A percentile compares a stretch with the other conserved stretches of the same genome.
phyloP scores from a whole-genome alignment of 2,888 invertebrate genomes.

The Gibbula magus region DNA sequence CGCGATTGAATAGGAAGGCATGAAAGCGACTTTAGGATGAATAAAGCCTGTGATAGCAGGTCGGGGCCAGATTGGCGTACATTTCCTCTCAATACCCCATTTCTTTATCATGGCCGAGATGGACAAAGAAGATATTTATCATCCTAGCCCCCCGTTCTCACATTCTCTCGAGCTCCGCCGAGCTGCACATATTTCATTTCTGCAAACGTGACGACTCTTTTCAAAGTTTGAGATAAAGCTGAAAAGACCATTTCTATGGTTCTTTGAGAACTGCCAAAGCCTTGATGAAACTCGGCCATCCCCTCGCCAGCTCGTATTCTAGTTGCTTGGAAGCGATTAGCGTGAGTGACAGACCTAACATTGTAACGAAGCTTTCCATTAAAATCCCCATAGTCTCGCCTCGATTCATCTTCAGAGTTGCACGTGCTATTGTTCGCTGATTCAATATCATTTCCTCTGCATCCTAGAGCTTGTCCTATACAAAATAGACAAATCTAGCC shows the following conservation, averaged over 20 bases:
- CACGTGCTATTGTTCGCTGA: slow-evolving; percentile 25
- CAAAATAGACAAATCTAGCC: slow-evolving; percentile 8
- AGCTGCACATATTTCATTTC: slow-evolving; percentile 30
- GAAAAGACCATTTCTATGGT: slow-evolving; percentile 27
- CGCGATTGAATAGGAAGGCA: slow-evolving; percentile 19
- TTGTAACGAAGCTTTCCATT: slow-evolving; percentile 25
- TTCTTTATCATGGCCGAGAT: slow-evolving; percentile 17
- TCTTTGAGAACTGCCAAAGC: slow-evolving; percentile 15
- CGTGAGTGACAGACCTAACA: slow-evolving; percentile 24
- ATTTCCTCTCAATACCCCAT: slow-evolving; percentile 27
- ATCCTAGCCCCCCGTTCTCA: slow-evolving; percentile 17
- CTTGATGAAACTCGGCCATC: slow-evolving; percentile 27
- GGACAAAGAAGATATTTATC: slow-evolving; percentile 27
- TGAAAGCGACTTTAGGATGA: slow-evolving; percentile 9
- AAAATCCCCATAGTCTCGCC: slow-evolving; percentile 18
- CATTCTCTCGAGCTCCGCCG: background rate
- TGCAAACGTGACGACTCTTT: slow-evolving; percentile 27
- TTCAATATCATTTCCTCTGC: slow-evolving; percentile 23
- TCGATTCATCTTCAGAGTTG: slow-evolving; percentile 17
- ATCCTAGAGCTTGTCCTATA: slow-evolving; percentile 2
- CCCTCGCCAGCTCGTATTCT: slow-evolving; percentile 14
- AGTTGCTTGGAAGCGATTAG: slow-evolving; percentile 22
- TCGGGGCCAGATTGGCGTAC: slow-evolving; percentile 19
- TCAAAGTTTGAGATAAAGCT: slow-evolving; percentile 21
- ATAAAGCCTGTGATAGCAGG: slow-evolving; percentile 18